Conservation (phyloP, 1,140 invertebrate genomes). For the Apolygus lucorum region DNA sequence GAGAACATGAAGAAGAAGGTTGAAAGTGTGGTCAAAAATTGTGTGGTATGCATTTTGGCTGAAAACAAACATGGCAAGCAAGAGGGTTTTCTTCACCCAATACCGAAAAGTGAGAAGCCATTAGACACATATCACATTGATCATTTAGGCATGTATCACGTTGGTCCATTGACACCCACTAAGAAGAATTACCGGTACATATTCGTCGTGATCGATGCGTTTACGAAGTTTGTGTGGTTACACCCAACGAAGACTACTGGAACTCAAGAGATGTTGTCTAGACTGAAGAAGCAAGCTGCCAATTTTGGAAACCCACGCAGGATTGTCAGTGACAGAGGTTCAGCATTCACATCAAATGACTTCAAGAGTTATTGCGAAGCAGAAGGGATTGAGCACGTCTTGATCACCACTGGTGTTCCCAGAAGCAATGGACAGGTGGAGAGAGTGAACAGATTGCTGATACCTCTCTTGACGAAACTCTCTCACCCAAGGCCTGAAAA, state of each 20-base stretch:
- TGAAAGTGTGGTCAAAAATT: conserved; percentile 35
- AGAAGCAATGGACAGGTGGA: conserved; percentile 2
- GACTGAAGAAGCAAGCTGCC: conserved; percentile 30
- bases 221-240: conserved; percentile 40
- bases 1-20: conserved; percentile 36
- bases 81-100: conserved; percentile 37
- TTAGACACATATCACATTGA: conserved; percentile 36
- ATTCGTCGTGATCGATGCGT: conserved; percentile 38
- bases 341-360: conserved; percentile 39
- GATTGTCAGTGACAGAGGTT: conserved; percentile 37
- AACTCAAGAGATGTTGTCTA: conserved; percentile 33
- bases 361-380: conserved; percentile 35
- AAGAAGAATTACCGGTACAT: conserved; percentile 40
- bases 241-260: conserved; percentile 34
- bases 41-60: conserved; percentile 39
- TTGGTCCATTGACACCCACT: conserved; percentile 36
- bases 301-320: conserved; percentile 34
- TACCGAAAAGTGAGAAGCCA: conserved; percentile 34
- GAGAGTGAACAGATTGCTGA: not conserved
- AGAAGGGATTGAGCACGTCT: no score
- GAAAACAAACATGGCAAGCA: conserved; percentile 40
- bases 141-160: conserved; percentile 32
- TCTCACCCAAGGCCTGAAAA: not conserved
- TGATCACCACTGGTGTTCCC: not conserved
- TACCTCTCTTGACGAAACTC: not conserved